A percentile compares a stretch with the other conserved stretches of the same genome.
Evolutionary conservation across 2,113 vertebrate species (phyloP).

Genomic region (Colius striatus): DNA sequence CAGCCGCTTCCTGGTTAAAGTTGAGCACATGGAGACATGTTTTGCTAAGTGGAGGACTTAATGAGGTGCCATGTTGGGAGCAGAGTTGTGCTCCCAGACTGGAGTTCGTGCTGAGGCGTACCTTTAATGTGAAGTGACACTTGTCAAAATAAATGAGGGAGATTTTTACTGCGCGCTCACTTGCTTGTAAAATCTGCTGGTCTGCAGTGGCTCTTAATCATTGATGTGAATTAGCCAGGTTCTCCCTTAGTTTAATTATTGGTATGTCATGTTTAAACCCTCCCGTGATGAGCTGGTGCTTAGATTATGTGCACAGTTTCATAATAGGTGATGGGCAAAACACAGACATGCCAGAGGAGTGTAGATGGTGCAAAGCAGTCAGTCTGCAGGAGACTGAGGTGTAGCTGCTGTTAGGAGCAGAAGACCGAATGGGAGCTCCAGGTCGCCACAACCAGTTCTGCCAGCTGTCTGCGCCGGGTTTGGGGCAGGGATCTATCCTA

Average conservation of each 20-base stretch:
- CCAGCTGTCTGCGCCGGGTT: accelerated
- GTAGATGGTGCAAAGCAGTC: neutral
- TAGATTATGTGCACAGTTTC: neutral
- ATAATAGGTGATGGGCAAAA: neutral
- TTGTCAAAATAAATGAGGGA: conserved; percentile 44
- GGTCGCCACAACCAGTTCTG: neutral
- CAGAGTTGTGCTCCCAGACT: neutral
- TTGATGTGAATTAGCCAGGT: conserved; percentile 50
- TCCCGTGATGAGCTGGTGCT: conserved; percentile 33
- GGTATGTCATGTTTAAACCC: conserved; percentile 52
- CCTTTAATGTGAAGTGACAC: conserved; percentile 53
- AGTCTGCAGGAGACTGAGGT: neutral
- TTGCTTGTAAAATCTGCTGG: conserved; percentile 46
- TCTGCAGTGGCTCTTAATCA: conserved; percentile 58
- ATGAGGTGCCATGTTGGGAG: conserved; percentile 9
- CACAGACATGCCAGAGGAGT: neutral
- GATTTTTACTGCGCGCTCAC: conserved; percentile 43
- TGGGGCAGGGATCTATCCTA: neutral
- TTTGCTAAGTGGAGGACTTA: neutral
- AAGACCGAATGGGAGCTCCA: accelerated
- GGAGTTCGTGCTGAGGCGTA: neutral
- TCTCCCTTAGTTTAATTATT: conserved; percentile 59
- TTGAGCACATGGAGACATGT: neutral
- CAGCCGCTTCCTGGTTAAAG: neutral
- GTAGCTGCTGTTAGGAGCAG: accelerated